Evolutionary conservation across 2,888 invertebrate genomes (phyloP).

Genomic region (Aethes cnicana): DNA sequence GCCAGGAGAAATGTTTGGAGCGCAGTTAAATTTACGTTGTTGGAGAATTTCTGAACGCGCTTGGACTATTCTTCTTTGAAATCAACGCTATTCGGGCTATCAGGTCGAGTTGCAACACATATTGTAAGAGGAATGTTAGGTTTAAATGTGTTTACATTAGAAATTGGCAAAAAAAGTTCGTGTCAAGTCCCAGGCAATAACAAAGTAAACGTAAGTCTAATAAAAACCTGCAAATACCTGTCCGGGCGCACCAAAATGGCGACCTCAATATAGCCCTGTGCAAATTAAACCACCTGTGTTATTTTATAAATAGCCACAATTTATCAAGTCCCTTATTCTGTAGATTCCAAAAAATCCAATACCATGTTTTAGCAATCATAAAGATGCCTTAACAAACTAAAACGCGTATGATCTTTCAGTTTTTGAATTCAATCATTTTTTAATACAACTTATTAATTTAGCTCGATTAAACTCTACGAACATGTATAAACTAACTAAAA

Average conservation of each 20-base stretch:
- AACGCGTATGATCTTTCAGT: not conserved
- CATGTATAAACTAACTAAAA: too few relatives aligned
- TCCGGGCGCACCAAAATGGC: constrained; percentile 26
- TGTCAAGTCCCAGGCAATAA: constrained; percentile 45
- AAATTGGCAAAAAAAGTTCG: constrained; percentile 30
- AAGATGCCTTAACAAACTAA: too few relatives aligned
- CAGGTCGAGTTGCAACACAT: constrained; percentile 9
- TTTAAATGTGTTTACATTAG: too few relatives aligned
- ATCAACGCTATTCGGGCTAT: constrained; percentile 14
- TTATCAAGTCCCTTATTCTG: not conserved
- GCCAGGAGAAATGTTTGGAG: constrained; percentile 64
- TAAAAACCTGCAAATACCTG: constrained; percentile 55
- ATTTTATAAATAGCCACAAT: too few relatives aligned
- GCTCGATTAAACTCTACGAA: too few relatives aligned
- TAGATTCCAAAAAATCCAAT: too few relatives aligned
- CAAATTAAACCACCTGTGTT: too few relatives aligned
- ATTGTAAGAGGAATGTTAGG: not conserved
- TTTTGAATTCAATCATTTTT: too few relatives aligned
- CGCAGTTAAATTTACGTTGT: constrained; percentile 70
- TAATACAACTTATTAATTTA: too few relatives aligned
- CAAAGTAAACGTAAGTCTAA: constrained; percentile 50
- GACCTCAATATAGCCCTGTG: not conserved
- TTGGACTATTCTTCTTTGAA: constrained; percentile 19
- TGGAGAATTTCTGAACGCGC: constrained; percentile 50
- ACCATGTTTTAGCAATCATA: too few relatives aligned